Conservation (phyloP, 1,140 invertebrate species). For the Drusus annulatus region DNA sequence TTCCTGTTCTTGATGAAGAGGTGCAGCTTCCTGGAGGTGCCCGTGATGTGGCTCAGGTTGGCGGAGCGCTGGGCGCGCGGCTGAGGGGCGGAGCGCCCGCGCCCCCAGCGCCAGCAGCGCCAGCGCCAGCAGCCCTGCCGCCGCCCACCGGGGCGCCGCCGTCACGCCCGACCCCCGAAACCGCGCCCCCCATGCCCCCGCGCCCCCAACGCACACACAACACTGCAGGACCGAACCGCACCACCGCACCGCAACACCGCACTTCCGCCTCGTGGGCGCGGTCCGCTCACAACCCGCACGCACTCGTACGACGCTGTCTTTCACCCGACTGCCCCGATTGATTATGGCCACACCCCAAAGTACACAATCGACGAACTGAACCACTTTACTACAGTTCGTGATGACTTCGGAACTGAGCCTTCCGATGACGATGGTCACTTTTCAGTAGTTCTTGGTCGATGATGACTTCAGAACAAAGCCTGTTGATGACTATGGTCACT, state of each 20-base stretch:
- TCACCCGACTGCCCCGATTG: neutral
- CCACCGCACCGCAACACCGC: conserved; percentile 33
- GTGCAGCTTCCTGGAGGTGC: conserved; percentile 82
- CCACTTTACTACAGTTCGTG: no score
- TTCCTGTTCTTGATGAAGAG: conserved; percentile 86
- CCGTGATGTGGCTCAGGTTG: conserved; percentile 82
- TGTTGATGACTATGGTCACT: no score
- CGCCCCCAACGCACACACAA: conserved; percentile 57
- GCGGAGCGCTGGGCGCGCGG: conserved; percentile 76
- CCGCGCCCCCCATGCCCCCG: conserved; percentile 34
- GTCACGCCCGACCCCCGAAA: conserved; percentile 48
- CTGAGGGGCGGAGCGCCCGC: conserved; percentile 63
- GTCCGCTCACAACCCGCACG: neutral
- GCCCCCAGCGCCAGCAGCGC: conserved; percentile 67
- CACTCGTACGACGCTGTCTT: neutral
- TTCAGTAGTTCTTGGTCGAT: no score
- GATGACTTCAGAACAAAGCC: no score
- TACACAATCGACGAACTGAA: no score
- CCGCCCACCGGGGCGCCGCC: conserved; percentile 68
- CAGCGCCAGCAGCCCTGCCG: conserved; percentile 64
- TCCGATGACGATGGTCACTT: no score
- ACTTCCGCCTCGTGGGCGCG: neutral
- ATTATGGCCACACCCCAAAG: neutral
- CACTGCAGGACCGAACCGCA: conserved; percentile 51
- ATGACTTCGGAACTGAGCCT: no score